Conservation (phyloP, 2,113 vertebrate genomes). For the Sinocyclocheilus anshuiensis region DNA sequence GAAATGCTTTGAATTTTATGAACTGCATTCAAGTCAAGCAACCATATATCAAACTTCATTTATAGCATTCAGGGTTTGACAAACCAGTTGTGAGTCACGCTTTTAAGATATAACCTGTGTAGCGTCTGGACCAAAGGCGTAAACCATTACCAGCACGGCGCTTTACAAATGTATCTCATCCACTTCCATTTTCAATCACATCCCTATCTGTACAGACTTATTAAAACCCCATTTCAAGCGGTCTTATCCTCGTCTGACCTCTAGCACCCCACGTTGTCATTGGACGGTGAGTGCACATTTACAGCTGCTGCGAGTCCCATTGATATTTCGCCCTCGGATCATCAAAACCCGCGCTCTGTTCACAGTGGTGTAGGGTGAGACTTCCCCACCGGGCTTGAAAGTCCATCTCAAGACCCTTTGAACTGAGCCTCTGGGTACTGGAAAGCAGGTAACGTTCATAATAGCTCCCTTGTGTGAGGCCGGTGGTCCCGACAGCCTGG, state of each 20-base stretch:
- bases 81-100: background rate
- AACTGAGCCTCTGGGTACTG: slow-evolving; percentile 48
- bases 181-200: background rate
- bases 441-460: slow-evolving; percentile 62
- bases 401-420: slow-evolving; percentile 52
- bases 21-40: background rate
- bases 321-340: slow-evolving; percentile 41
- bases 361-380: slow-evolving; percentile 60
- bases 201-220: background rate
- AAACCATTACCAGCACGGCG: background rate
- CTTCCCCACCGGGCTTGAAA: slow-evolving; percentile 54
- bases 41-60: slow-evolving; percentile 1
- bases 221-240: background rate
- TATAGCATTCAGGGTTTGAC: background rate
- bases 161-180: background rate
- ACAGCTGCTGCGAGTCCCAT: slow-evolving; percentile 21
- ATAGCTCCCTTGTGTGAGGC: slow-evolving; percentile 67
- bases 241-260: slow-evolving; percentile 38
- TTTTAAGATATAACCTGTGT: slow-evolving; percentile 18
- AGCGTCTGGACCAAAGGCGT: too few species aligned
- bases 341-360: slow-evolving; percentile 44
- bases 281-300: slow-evolving; percentile 26
- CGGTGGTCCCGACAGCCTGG: slow-evolving; percentile 62
- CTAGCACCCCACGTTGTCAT: background rate
- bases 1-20: background rate